These are phyloP conservation scores for Pediacus dermestoides DNA, from an alignment of 2,888 invertebrate species.

Conservation along the genomic window DNA sequence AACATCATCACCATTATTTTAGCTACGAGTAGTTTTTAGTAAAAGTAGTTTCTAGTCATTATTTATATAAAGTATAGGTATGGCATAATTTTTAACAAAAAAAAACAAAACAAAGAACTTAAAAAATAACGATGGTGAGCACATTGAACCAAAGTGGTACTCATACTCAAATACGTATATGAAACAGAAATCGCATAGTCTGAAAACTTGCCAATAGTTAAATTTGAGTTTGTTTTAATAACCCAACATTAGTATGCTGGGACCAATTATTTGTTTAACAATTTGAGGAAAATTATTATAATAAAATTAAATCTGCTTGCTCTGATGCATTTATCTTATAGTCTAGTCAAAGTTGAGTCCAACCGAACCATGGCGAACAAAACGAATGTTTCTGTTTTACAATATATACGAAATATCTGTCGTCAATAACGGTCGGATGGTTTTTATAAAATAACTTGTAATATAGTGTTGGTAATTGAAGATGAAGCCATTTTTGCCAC, in stretches of 20 bases:
- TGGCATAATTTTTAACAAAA: slow-evolving; percentile 32
- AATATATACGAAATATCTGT: too few species aligned
- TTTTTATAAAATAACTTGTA: too few species aligned
- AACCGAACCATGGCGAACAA: too few species aligned
- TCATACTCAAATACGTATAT: slow-evolving; percentile 29
- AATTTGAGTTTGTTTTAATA: slow-evolving; percentile 12
- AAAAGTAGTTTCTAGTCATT: slow-evolving; percentile 41
- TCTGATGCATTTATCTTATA: too few species aligned
- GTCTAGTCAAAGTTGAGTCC: too few species aligned
- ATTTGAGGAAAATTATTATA: too few species aligned
- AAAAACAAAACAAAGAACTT: slow-evolving; percentile 22
- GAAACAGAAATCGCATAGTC: slow-evolving; percentile 27
- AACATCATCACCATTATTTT: slow-evolving; percentile 43
- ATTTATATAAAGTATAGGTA: slow-evolving; percentile 37
- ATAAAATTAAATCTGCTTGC: too few species aligned
- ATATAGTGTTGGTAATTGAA: too few species aligned
- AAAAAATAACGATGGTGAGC: too few species aligned
- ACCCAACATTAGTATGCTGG: slow-evolving; percentile 37
- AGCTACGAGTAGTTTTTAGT: slow-evolving; percentile 44
- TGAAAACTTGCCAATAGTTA: slow-evolving; percentile 29
- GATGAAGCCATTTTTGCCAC: too few species aligned
- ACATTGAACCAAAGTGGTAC: slow-evolving; percentile 32
- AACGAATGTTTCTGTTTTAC: too few species aligned
- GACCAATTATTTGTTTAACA: slow-evolving; percentile 24
- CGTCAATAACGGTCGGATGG: too few species aligned